Base-by-base conservation (phyloP, 2,113 vertebrate species). In the Brachypteracias leptosomus region DNA sequence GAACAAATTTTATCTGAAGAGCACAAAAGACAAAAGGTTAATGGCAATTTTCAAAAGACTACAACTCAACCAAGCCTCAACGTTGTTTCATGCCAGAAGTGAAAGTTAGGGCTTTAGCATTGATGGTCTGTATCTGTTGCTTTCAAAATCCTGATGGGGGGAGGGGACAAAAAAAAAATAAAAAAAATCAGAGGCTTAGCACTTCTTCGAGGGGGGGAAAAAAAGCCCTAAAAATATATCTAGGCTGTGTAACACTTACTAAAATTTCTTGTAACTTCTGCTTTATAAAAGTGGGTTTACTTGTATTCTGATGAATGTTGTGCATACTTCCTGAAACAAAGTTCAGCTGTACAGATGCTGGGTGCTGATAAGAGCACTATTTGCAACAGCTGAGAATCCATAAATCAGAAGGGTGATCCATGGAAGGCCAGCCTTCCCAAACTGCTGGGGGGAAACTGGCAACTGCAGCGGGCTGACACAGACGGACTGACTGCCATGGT, bases 1-100 rank as follows among this genome's bases (percentile, higher is more conserved):
- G 78, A 94, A 55, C 57, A 80, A 67, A 74, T 57, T 82, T 84
- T 90, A 96, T 79, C 75, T 77, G 82, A 94, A 67, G 75, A 96
- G 42, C 52, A 67, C 10, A 73, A 90, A 46, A 59, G 88, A 80
- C 58, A 77, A 85, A 95, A 94, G 72, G 92, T 88, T 96, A 96
- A 96, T 63, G 57, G 63, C 65, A 77, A 63, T 90, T 80, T 96
- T 78, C 33, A n/a, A 67, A 96, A 92, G 33, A 35, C 47, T 73
- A 0, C 83, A 90, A 88, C 62, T 94, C 46, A 91, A 61, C 57
- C 13, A 72, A 81, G n/a, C 58, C 73, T 95, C 28, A 55, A 61
- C 40, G 74, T 38, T 38, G 31, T 90, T 80, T 92, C 35, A 47
- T 63, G 52, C n/a, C 59, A 78, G 42, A 90, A 92, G 65, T 71